Base-by-base conservation (phyloP, 2,113 vertebrate genomes). In the Pyrgilauda ruficollis region DNA sequence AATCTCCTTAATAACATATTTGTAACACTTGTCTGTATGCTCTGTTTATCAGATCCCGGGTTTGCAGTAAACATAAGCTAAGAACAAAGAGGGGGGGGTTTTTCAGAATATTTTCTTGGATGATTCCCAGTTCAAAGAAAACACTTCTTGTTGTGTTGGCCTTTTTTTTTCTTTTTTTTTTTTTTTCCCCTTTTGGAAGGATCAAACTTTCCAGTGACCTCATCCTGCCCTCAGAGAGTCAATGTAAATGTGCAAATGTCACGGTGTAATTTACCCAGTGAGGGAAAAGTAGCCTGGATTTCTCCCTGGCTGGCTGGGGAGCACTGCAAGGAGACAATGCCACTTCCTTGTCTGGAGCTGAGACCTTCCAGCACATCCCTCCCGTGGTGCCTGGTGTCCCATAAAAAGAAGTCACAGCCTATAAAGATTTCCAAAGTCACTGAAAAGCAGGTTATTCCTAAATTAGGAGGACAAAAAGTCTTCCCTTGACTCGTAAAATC, bases 51-150 rank as follows among this genome's bases (percentile, higher is more conserved):
- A 86, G 76, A 80, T 77, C 55, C 61, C 0, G 6, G 50, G 39
- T 87, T 96, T 92, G 93, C 73, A 89, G 91, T 87, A 95, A 95
- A 93, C 90, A 96, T 39, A 92, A 89, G 93, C 68, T 84, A 87
- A 77, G 70, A 86, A 82, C 55, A 50, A 70, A 39, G 39, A 1
- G 18, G 0, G 79, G 46, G 39, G 1, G 21, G 0, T 79, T 72
- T 92, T 79, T 23, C 37, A 39, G 33, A 74, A 17, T 77, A 35
- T 77, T 89, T 90, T 90, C 64, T 89, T 93, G 95, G 86, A 80
- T 74, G 68, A 28, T 44, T 89, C 47, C 93, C 91, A 89, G 43
- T 50, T 90, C 70, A 63, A 90, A 90, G 14, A 7, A n/a, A 44
- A 20, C 0, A 7, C 37, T 91, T 52, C 9, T 75, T 89, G 66